phyloP scores from a whole-genome alignment of 2,113 vertebrate genomes.

The Phainopepla nitens region DNA sequence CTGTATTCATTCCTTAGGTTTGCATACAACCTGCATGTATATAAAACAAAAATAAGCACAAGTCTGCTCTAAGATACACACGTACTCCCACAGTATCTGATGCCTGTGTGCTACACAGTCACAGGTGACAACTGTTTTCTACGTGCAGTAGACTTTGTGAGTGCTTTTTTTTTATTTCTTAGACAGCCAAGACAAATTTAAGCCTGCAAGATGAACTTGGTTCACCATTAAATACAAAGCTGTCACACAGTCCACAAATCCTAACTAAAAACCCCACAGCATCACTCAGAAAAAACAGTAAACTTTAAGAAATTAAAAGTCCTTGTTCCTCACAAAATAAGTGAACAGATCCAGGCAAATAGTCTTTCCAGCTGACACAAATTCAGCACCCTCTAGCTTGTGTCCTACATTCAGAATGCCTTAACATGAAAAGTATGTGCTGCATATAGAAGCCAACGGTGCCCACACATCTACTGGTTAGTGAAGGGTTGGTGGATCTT shows the following conservation, averaged over 20 bases:
- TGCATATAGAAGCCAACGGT: neutral
- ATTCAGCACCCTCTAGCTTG: neutral
- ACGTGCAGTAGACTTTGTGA: neutral
- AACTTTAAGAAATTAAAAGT: neutral
- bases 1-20: neutral
- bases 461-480: neutral
- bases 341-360: neutral
- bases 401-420: constrained; percentile 27
- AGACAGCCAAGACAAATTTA: neutral
- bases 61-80: neutral
- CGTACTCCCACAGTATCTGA: neutral
- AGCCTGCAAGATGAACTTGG: neutral
- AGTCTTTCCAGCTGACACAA: neutral
- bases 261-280: neutral
- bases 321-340: neutral
- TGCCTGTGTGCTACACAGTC: neutral
- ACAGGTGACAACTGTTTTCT: neutral
- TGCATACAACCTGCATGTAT: neutral
- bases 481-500: neutral
- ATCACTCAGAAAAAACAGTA: neutral
- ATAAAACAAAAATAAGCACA: neutral
- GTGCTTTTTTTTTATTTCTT: neutral
- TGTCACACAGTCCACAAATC: neutral
- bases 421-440: neutral
- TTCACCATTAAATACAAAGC: neutral